phyloP scores from a whole-genome alignment of 2,113 vertebrate genomes.

The Riparia riparia region DNA sequence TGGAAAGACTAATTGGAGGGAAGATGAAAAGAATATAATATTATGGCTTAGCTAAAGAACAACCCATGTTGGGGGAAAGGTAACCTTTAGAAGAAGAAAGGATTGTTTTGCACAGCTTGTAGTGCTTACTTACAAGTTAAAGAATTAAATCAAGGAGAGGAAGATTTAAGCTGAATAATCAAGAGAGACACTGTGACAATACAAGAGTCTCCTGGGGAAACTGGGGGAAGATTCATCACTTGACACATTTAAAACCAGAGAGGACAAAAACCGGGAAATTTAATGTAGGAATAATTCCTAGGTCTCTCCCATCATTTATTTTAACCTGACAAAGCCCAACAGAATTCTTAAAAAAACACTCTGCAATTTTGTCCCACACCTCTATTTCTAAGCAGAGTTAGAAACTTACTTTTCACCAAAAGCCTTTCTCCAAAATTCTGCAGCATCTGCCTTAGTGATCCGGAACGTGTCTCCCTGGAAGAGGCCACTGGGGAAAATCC shows the following conservation, averaged over 20 bases:
- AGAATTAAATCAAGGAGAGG: constrained; percentile 6
- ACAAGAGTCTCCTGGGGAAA: neutral
- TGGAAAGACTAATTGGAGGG: neutral
- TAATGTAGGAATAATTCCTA: neutral
- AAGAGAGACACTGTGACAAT: neutral
- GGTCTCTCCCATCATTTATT: neutral
- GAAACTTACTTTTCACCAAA: constrained; percentile 95
- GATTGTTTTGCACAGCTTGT: neutral
- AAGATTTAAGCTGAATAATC: neutral
- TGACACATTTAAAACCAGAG: neutral
- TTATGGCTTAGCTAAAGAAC: neutral
- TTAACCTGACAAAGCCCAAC: neutral
- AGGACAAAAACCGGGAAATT: neutral
- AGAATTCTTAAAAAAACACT: neutral
- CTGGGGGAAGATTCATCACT: neutral
- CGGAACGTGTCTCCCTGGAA: constrained; percentile 98
- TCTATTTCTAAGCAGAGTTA: neutral
- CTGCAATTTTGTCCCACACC: neutral
- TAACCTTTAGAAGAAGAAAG: neutral
- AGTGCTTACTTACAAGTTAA: neutral
- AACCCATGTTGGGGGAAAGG: neutral
- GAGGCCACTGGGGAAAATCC: constrained; percentile 94
- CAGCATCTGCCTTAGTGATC: constrained; percentile 98
- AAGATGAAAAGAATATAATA: neutral
- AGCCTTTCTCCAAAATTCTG: constrained; percentile 97